Evolutionary conservation across 2,888 invertebrate species (phyloP).

Genomic region (Oxytorus armatus): DNA sequence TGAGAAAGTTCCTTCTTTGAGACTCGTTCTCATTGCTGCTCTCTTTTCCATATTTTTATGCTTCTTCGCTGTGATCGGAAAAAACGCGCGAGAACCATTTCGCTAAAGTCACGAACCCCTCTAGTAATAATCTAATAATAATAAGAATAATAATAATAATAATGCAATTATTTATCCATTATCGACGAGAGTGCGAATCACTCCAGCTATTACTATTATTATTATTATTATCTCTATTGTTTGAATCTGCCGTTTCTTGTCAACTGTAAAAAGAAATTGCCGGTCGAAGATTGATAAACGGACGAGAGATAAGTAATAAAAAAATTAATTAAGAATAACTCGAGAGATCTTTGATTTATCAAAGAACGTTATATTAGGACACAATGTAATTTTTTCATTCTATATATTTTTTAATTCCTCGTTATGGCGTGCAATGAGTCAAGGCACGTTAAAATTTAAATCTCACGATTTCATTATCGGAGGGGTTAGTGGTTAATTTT

Average conservation of each 20-base stretch:
- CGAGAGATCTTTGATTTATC: neutral
- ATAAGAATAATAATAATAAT: constrained; percentile 10
- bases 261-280: no score
- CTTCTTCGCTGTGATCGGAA: constrained; percentile 30
- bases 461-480: no score
- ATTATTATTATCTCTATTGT: constrained; percentile 10
- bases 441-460: no score
- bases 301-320: neutral
- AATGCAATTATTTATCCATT: neutral
- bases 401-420: neutral
- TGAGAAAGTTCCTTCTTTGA: constrained; percentile 47
- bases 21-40: constrained; percentile 25
- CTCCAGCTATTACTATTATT: neutral
- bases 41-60: constrained; percentile 2
- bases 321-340: constrained; percentile 8
- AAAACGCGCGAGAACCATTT: neutral
- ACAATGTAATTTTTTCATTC: neutral
- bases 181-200: constrained; percentile 4
- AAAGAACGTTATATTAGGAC: neutral
- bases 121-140: neutral
- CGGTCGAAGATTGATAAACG: neutral
- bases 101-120: constrained; percentile 13
- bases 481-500: no score
- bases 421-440: no score
- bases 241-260: neutral